These are phyloP conservation scores for Brassicogethes aeneus DNA, from an alignment of 2,888 invertebrate genomes.

Conservation along the genomic window DNA sequence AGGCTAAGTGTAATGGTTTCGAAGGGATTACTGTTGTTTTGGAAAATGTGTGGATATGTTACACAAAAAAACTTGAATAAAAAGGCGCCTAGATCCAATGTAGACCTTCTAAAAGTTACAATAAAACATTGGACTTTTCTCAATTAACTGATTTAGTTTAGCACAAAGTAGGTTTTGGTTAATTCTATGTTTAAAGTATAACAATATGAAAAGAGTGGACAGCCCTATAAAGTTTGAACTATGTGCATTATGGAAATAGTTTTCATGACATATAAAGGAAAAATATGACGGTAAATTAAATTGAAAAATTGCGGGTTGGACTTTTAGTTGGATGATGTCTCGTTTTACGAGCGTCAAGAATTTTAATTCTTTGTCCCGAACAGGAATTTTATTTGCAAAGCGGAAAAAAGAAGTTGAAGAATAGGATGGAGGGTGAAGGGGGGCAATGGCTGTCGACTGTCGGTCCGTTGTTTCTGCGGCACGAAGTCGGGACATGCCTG, in stretches of 20 bases:
- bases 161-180: too few species aligned
- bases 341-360: slow-evolving; percentile 36
- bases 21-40: too few species aligned
- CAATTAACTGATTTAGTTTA: too few species aligned
- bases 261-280: neutral
- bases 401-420: slow-evolving; percentile 13
- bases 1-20: too few species aligned
- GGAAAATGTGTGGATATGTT: too few species aligned
- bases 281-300: too few species aligned
- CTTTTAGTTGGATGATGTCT: slow-evolving; percentile 17
- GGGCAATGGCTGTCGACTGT: slow-evolving; percentile 24
- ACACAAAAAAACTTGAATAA: too few species aligned
- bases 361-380: slow-evolving; percentile 37
- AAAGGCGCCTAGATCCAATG: too few species aligned
- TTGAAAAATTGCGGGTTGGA: too few species aligned
- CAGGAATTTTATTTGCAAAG: slow-evolving; percentile 37
- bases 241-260: neutral
- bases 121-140: too few species aligned
- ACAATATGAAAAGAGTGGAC: neutral
- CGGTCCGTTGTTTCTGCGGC: slow-evolving; percentile 36
- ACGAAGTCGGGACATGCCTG: slow-evolving; percentile 39
- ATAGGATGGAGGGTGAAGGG: neutral
- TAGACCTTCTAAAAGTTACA: too few species aligned
- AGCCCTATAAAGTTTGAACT: neutral
- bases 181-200: too few species aligned